Base-by-base conservation (phyloP, 2,888 invertebrate genomes). In the Urechis unicinctus region DNA sequence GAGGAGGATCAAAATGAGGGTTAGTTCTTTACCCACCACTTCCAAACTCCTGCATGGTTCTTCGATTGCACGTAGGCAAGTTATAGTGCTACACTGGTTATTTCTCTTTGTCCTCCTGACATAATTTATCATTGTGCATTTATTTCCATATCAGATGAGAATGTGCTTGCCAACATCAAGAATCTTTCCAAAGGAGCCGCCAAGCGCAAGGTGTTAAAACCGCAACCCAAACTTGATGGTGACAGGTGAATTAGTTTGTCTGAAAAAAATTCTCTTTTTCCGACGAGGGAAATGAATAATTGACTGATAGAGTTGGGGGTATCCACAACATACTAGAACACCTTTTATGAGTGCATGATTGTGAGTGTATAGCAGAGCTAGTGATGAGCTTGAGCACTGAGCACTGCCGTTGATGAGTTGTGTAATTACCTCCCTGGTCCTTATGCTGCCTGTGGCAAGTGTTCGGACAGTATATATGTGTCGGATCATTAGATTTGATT, bases 171-270 rank as follows among this genome's bases (percentile, higher is more conserved):
- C 13, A 67, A 68, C 44, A 56, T 74, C 52, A 70, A 71, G 56
- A 69, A 69, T 47, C 57, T 74, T 56, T 55, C 59, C 13, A 73
- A 72, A 64, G 75, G 74, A 52, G 75, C 75, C 4, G 70, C 71
- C 5, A 75, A 74, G 61, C 70, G 69, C 59, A 65, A 67, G 13
- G 67, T 74, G 3, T 58, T 66, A 49, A 65, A 64, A 51, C 70
- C 72, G 3, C 66, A 70, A 51, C 73, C 75, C 2, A 77, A 77
- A 58, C 61, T 77, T 4, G 74, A 77, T 60, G 61, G 67, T 51
- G 62, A 62, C n/a, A 68, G 74, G 77, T 77, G 52, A 43, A 54
- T 41, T 17, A 44, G 22, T 5, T 50, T 24, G 6, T 9, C n/a
- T n/a, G n/a, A n/a, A n/a, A n/a, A n/a, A n/a, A n/a, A n/a, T n/a